Evolutionary conservation across 2,113 vertebrate species (phyloP), one percentile per base, ranked within the genome.

Genomic region (Sclerurus mexicanus): DNA sequence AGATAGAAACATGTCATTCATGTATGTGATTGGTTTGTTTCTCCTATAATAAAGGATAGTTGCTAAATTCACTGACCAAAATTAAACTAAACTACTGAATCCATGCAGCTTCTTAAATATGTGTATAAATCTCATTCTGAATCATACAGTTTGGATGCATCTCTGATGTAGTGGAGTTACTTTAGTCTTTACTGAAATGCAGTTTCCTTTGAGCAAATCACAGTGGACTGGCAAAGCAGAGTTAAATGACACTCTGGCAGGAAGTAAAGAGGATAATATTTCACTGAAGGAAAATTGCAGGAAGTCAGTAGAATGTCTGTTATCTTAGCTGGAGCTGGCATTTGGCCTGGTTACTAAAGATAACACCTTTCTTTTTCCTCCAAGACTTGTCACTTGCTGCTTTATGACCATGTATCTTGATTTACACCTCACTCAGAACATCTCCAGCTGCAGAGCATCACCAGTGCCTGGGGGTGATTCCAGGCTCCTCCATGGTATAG

Each of bases 291-390:
- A 96, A 95, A 96, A 96, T 95, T 44, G 72, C 95, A 94, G 96
- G 95, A 97, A 96, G 93, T 93, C 79, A 86, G 95, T 93, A 94
- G 93, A 96, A 94, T 77, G 90, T 88, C 95, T 97, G 95, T 95
- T 95, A 96, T 96, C 95, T 95, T 96, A 96, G 93, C 93, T 91
- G 89, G 93, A 95, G 92, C 90, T 95, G 87, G 82, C 78, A 93
- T 96, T 94, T 95, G 94, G 85, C 94, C 93, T 91, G 93, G 39
- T 93, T 93, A 67, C 84, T 83, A 59, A 93, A 95, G 93, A 96
- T 96, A 97, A 93, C 93, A 96, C 95, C 90, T 89, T 92, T 80
- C 40, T 90, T 47, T 89, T 31, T 83, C 76, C 76, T 92, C 30
- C 72, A 94, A 83, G 90, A 55, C 75, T 89, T 95, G 75, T 78